Evolutionary conservation across 2,113 vertebrate species (phyloP).

Genomic region (Mobula hypostoma): DNA sequence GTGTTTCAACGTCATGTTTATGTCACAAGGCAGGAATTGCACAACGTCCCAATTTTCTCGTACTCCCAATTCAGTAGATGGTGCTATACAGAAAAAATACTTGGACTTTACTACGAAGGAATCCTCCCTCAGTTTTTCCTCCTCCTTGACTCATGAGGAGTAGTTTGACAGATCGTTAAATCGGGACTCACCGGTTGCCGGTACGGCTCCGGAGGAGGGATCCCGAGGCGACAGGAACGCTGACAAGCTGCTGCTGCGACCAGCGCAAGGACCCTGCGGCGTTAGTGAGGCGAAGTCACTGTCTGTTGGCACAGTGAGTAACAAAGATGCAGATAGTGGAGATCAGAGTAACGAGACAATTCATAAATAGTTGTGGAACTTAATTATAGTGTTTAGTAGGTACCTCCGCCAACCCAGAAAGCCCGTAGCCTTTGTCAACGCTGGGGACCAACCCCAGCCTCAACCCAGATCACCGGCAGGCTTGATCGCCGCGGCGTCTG

Average conservation of each 20-base stretch:
- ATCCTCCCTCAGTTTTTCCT: not conserved
- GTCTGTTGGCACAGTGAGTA: not conserved
- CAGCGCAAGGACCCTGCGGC: not conserved
- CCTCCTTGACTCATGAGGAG: not conserved
- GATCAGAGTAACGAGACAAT: not conserved
- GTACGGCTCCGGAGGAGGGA: too few relatives aligned
- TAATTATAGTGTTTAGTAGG: not conserved
- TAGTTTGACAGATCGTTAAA: not conserved
- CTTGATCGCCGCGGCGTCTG: too few relatives aligned
- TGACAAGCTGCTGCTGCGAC: not conserved
- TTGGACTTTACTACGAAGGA: not conserved
- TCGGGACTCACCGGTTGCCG: not conserved
- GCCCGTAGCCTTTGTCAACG: too few relatives aligned
- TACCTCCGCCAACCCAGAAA: too few relatives aligned
- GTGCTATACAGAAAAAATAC: not conserved
- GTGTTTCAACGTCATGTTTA: not conserved
- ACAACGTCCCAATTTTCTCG: too few relatives aligned
- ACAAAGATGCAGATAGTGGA: too few relatives aligned
- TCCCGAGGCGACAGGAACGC: not conserved
- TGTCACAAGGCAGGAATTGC: not conserved
- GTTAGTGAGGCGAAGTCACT: too few relatives aligned
- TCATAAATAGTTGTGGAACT: not conserved
- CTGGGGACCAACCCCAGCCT: too few relatives aligned
- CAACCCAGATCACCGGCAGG: too few relatives aligned
- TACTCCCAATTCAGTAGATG: slow-evolving; percentile 14